Base-by-base conservation (phyloP, 2,888 invertebrate species). In the Acronicta aceris region DNA sequence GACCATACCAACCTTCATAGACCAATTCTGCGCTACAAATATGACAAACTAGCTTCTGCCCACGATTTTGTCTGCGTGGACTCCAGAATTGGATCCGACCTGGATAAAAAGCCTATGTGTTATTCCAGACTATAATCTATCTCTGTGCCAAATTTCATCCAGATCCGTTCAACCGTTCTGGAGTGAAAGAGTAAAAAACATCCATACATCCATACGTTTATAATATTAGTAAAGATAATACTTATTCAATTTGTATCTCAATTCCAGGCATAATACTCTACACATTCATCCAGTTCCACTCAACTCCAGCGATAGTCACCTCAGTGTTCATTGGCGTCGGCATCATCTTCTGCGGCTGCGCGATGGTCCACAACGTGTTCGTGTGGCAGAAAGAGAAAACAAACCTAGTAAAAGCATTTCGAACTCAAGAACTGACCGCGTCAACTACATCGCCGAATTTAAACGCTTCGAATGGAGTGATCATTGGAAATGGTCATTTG, bases 351-450 rank as follows among this genome's bases (percentile, higher is more conserved):
- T 98, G 98, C 87, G 98, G 98, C 75, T 97, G 98, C 81, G 98
- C 98, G 21, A 98, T 98, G 96, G 98, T 98, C 16, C 98, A 99
- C 94, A 98, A 98, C 91, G 98, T 98, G 13, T 98, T 98, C 90
- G 97, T 98, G 50, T 99, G 98, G 98, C 98, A 98, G 91, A 97
- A 97, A 87, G 98, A 98, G 89, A 98, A 98, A 92, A 98, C 98
- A 0, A 97, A 97, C 78, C 96, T 97, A 54, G 97, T 97, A 33
- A 96, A 96, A 81, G 96, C 96, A 9, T 85, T 95, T 40, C 76
- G 94, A 38, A 78, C 85, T 42, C 91, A 89, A 64, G 93, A 91
- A 8, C 40, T 88, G 57, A 93, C 83, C 77, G 81, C 78, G 50
- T 89, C 81, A 58, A 82, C 83, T 0, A 76, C 78, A 0, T 66